Conservation (phyloP, 2,888 invertebrate genomes). For the Bombyx huttoni region DNA sequence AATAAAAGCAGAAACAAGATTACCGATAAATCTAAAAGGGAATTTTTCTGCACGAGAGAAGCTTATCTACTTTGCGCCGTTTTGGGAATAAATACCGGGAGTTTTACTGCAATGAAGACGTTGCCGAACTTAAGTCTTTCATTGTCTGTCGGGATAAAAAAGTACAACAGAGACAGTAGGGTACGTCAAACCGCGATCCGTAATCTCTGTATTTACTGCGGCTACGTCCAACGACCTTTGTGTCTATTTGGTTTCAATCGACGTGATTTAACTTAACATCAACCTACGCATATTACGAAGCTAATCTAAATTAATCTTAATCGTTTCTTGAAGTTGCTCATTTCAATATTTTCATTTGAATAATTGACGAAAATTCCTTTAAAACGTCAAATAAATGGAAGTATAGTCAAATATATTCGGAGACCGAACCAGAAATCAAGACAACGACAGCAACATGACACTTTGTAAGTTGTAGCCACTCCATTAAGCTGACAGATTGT, state of each 20-base stretch:
- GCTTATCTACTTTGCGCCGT: conserved; percentile 58
- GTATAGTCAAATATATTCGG: too few relatives aligned
- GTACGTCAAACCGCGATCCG: conserved; percentile 24
- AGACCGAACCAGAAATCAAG: not conserved
- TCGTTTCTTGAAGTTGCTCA: too few relatives aligned
- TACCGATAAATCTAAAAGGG: conserved; percentile 56
- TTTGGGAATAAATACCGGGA: conserved; percentile 51
- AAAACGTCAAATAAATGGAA: too few relatives aligned
- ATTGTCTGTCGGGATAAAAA: conserved; percentile 59
- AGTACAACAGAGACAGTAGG: conserved; percentile 36
- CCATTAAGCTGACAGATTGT: not conserved
- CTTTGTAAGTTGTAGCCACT: not conserved
- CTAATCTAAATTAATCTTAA: too few relatives aligned
- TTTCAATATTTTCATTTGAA: too few relatives aligned
- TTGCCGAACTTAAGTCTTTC: conserved; percentile 44
- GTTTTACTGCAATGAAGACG: conserved; percentile 48
- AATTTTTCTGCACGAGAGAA: conserved; percentile 45
- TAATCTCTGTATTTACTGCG: conserved; percentile 51
- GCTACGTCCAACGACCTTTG: conserved; percentile 32
- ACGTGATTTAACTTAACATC: not conserved
- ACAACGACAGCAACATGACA: not conserved
- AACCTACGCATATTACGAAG: not conserved
- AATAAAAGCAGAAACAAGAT: conserved; percentile 58
- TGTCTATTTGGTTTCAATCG: not conserved
- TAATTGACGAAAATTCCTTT: too few relatives aligned